phyloP scores from a whole-genome alignment of 2,797 vertebrate species.

The Masticophis lateralis region DNA sequence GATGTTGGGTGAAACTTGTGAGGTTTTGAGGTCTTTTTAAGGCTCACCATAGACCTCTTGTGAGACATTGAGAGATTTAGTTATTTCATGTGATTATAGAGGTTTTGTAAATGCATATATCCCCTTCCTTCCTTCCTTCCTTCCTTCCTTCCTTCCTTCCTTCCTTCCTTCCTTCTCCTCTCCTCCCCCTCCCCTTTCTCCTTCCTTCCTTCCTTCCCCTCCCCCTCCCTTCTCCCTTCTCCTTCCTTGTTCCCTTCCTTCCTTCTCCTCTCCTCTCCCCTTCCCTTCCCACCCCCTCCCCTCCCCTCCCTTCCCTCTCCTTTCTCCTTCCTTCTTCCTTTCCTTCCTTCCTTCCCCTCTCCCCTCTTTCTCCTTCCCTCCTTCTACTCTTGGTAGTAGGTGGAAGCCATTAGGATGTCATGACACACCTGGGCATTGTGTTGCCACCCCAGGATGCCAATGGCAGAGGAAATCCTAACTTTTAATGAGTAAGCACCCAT shows the following conservation, averaged over 20 bases:
- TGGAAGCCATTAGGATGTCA: neutral
- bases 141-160: too few species aligned
- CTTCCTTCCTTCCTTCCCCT: too few species aligned
- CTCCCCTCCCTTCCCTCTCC: too few species aligned
- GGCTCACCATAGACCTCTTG: neutral
- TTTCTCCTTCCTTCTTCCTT: too few species aligned
- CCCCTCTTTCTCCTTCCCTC: neutral
- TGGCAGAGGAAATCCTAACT: neutral
- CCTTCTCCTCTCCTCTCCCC: too few species aligned
- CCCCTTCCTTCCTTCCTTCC: too few species aligned
- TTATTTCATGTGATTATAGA: neutral
- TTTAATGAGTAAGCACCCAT: neutral
- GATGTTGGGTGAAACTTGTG: neutral
- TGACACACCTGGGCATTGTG: neutral
- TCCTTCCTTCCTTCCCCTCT: neutral
- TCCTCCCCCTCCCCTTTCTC: too few species aligned
- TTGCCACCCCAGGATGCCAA: neutral
- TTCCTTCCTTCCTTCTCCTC: too few species aligned
- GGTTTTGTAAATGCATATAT: neutral
- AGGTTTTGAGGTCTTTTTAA: neutral
- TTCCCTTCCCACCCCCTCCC: accelerated
- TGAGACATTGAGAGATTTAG: neutral
- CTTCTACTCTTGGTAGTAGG: neutral
- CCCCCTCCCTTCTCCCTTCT: too few species aligned
- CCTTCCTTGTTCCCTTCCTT: too few species aligned